Base-by-base conservation (phyloP, 2,888 invertebrate genomes). In the Cactoblastis cactorum region DNA sequence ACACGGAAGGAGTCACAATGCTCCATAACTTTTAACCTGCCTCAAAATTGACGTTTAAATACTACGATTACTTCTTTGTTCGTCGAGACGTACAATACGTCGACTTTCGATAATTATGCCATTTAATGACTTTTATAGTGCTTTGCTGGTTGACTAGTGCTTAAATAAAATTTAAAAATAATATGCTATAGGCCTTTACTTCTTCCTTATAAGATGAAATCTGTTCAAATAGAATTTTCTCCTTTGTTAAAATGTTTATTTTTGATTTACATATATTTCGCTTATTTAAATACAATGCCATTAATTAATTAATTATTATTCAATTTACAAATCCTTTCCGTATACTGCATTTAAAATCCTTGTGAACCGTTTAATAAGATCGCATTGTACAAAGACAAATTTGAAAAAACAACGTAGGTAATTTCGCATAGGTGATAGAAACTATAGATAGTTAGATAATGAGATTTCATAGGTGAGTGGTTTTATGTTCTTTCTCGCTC, bases 1-100 rank as follows among this genome's bases (percentile, higher is more conserved):
- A 69, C 64, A 62, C 74, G 83, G 83, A 86, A 84, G 75, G 69
- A 72, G 63, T 68, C 61, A 71, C 75, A 77, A 77, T 71, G 62
- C 68, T 66, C 74, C 75, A 77, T 79, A 84, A 80, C 68, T 67
- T 74, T 75, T 79, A 84, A 80, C 80, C 83, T 85, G 80, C 80
- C 82, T 70, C 84, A 82, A 86, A 83, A 77, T 71, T 80, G 80
- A 79, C 76, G 81, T 81, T 76, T 79, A 71, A 71, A 67, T 64
- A 58, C 57, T 55, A 55, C 73, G 74, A 83, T 82, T 82, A 81
- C 83, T 85, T 81, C 84, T 80, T 80, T 88, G 86, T 87, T 84
- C 86, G 82, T 82, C 75, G 77, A 75, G 80, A 80, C 5, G 1
- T 3, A 28, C 17, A 43, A 43, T 28, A 15, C 43, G 43, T 17